phyloP scores from a whole-genome alignment of 2,888 invertebrate genomes.

The Octonoba sinensis region DNA sequence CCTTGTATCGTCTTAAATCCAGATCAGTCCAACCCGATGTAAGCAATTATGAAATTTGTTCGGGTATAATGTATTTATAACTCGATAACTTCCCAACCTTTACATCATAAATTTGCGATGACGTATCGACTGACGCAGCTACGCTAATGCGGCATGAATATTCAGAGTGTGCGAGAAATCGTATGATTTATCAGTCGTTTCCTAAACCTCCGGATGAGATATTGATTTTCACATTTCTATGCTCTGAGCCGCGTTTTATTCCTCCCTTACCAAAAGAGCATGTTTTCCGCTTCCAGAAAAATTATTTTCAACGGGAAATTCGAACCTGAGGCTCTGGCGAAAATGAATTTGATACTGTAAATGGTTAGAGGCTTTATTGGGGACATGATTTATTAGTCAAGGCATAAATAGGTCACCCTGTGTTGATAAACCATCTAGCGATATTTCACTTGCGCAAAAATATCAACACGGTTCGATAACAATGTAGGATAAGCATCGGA shows the following conservation, averaged over 20 bases:
- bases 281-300: slow-evolving; percentile 27
- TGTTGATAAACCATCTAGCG: slow-evolving; percentile 24
- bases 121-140: slow-evolving; percentile 52
- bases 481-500: neutral
- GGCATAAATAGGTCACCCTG: slow-evolving; percentile 46
- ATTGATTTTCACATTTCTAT: slow-evolving; percentile 57
- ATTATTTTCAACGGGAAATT: slow-evolving; percentile 46
- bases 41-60: slow-evolving; percentile 58
- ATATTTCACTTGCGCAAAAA: slow-evolving; percentile 1
- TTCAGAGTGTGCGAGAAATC: slow-evolving; percentile 53
- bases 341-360: slow-evolving; percentile 40
- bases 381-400: slow-evolving; percentile 48
- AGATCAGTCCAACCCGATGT: slow-evolving; percentile 7
- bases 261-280: slow-evolving; percentile 9
- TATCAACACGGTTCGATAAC: slow-evolving; percentile 23
- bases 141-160: slow-evolving; percentile 59
- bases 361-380: slow-evolving; percentile 34
- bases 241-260: slow-evolving; percentile 7
- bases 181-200: slow-evolving; percentile 52
- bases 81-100: slow-evolving; percentile 59
- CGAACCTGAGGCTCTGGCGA: slow-evolving; percentile 12
- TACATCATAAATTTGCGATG: slow-evolving; percentile 54
- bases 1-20: slow-evolving; percentile 10
- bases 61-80: slow-evolving; percentile 59
- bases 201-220: slow-evolving; percentile 32